phyloP scores from a whole-genome alignment of 2,797 vertebrate genomes.

The Notolabrus celidotus region DNA sequence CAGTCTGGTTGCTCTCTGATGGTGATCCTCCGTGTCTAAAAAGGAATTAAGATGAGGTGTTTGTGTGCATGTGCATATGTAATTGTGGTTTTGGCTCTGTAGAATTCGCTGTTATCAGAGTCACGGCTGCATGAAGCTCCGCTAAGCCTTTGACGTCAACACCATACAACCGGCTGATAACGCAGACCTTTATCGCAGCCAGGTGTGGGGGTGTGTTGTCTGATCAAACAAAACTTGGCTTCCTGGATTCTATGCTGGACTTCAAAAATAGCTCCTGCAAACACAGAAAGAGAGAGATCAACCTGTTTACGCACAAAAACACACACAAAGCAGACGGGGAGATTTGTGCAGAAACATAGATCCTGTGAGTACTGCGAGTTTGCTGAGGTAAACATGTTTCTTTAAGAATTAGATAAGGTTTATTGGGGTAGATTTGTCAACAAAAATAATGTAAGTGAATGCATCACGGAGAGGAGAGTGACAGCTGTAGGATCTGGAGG shows the following conservation, averaged over 20 bases:
- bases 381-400: neutral
- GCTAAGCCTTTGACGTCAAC: constrained; percentile 79
- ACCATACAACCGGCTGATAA: constrained; percentile 69
- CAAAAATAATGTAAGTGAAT: neutral
- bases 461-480: neutral
- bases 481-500: neutral
- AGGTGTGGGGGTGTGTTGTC: constrained; percentile 75
- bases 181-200: constrained; percentile 54
- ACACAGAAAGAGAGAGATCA: constrained; percentile 28
- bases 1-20: constrained; percentile 6
- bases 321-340: neutral
- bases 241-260: constrained; percentile 64
- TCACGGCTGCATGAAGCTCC: constrained; percentile 59
- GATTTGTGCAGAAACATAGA: neutral
- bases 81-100: constrained; percentile 50
- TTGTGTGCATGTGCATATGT: constrained; percentile 30
- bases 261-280: constrained; percentile 74
- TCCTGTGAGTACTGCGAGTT: neutral
- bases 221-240: constrained; percentile 70
- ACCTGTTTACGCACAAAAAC: neutral
- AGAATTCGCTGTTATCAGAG: constrained; percentile 69
- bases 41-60: constrained; percentile 34
- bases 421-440: neutral
- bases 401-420: neutral
- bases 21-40: constrained; percentile 48